phyloP scores from a whole-genome alignment of 2,888 invertebrate genomes.

The Ashinkailepas kermadecensis region DNA sequence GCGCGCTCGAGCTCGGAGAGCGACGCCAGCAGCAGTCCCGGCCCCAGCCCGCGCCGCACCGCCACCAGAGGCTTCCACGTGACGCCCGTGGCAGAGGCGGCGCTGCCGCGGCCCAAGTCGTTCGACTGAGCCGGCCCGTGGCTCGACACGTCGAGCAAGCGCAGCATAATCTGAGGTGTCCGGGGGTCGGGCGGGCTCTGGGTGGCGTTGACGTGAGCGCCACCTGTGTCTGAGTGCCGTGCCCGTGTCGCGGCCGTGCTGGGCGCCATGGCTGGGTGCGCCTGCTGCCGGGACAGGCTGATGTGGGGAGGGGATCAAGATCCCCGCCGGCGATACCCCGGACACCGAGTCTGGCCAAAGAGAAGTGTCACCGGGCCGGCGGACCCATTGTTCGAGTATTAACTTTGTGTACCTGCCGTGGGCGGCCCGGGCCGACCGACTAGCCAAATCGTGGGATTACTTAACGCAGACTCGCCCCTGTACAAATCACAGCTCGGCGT shows the following conservation, averaged over 20 bases:
- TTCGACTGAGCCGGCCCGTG: background rate
- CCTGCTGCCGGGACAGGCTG: background rate
- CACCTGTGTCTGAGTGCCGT: too few relatives aligned
- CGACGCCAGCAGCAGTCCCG: constrained; percentile 28
- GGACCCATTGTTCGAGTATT: background rate
- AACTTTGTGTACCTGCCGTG: constrained; percentile 1
- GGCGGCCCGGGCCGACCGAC: background rate
- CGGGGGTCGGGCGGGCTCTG: too few relatives aligned
- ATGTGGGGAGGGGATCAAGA: background rate
- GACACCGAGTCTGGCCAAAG: background rate
- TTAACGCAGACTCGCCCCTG: background rate
- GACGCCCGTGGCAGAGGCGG: background rate
- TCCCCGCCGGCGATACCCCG: background rate
- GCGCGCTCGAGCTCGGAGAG: background rate
- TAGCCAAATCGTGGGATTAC: constrained; percentile 1
- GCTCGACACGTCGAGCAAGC: background rate
- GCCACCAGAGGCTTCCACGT: constrained; percentile 34
- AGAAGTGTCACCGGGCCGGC: background rate
- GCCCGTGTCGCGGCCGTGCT: too few relatives aligned
- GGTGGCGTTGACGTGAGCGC: too few relatives aligned
- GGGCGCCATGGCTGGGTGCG: background rate
- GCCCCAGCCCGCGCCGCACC: constrained; percentile 35
- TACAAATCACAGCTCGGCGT: background rate
- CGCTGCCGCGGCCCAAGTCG: background rate
- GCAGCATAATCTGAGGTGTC: too few relatives aligned